Evolutionary conservation across 2,888 invertebrate species (phyloP).

Genomic region (Torymus texanus): DNA sequence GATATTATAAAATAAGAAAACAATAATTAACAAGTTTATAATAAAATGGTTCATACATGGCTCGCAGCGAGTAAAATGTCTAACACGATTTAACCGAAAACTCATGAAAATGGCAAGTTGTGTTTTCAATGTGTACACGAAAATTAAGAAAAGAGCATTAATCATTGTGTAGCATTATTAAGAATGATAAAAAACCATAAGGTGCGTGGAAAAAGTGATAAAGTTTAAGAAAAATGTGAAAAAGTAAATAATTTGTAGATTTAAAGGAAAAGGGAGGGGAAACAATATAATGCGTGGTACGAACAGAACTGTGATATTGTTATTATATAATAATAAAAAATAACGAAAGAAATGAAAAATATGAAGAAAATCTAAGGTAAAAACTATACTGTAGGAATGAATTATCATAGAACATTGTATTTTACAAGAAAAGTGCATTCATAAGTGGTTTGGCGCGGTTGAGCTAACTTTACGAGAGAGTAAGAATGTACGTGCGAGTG

Average conservation of each 20-base stretch:
- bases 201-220: constrained; percentile 46
- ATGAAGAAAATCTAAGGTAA: constrained; percentile 61
- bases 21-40: constrained; percentile 14
- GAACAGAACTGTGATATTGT: constrained; percentile 75
- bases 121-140: constrained; percentile 29
- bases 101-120: background rate
- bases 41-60: constrained; percentile 42
- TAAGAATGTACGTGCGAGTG: constrained; percentile 3
- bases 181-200: constrained; percentile 21
- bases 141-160: constrained; percentile 23
- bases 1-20: constrained; percentile 20
- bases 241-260: constrained; percentile 48
- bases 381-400: constrained; percentile 65
- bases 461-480: constrained; percentile 55
- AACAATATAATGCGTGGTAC: constrained; percentile 72
- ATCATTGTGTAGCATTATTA: constrained; percentile 30
- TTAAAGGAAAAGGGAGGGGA: constrained; percentile 40
- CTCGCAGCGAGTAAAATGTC: constrained; percentile 10
- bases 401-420: constrained; percentile 66
- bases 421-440: constrained; percentile 70
- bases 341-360: constrained; percentile 61
- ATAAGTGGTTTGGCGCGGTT: constrained; percentile 57
- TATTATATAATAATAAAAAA: constrained; percentile 72
- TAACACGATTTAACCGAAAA: constrained; percentile 15
- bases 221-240: constrained; percentile 49